phyloP scores from a whole-genome alignment of 2,797 vertebrate genomes.

The Leptoclinus maculatus region DNA sequence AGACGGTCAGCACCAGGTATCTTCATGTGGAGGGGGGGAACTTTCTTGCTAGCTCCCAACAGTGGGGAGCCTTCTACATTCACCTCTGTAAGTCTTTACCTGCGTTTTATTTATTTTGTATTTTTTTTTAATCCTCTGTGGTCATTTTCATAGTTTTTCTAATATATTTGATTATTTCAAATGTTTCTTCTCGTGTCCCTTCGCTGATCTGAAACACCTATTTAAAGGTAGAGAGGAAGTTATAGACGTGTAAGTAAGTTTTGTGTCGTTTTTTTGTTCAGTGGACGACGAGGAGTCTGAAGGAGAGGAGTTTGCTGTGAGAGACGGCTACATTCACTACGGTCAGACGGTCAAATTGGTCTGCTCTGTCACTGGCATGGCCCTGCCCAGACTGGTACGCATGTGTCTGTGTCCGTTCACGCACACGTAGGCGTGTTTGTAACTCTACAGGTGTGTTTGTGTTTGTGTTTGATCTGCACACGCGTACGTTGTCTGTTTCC shows the following conservation, averaged over 20 bases:
- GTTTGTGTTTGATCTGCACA: neutral
- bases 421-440: neutral
- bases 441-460: neutral
- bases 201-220: neutral
- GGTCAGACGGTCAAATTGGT: slow-evolving; percentile 98
- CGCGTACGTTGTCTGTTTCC: neutral
- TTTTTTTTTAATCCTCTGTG: neutral
- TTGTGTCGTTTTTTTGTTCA: slow-evolving; percentile 58
- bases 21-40: slow-evolving; percentile 98
- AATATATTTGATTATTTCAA: neutral
- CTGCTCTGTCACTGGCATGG: slow-evolving; percentile 99
- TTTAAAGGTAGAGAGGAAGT: neutral
- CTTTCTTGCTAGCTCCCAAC: slow-evolving; percentile 98
- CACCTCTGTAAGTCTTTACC: slow-evolving; percentile 92
- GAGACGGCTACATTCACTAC: slow-evolving; percentile 98
- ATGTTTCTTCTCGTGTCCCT: neutral
- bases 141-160: neutral
- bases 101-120: no score
- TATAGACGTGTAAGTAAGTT: neutral
- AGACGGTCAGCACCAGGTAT: slow-evolving; percentile 98
- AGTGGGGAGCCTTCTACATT: slow-evolving; percentile 99
- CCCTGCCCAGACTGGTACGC: slow-evolving; percentile 95
- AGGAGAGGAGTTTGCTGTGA: slow-evolving; percentile 98
- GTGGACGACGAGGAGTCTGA: slow-evolving; percentile 99
- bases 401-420: neutral